Evolutionary conservation across 2,888 invertebrate species (phyloP), one percentile per base, ranked within the genome.

Genomic region (Selenia dentaria): DNA sequence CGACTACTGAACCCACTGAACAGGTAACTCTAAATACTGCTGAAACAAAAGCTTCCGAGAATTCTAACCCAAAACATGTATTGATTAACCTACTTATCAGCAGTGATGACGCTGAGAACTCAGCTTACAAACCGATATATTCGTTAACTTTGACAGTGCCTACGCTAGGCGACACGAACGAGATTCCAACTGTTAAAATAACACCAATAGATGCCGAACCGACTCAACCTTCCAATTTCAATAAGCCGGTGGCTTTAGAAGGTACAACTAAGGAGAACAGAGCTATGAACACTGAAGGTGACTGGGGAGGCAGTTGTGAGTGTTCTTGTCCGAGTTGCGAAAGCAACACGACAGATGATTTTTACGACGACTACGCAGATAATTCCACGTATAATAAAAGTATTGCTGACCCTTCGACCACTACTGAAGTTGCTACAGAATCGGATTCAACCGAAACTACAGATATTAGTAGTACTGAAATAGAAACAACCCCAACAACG

Each of bases 111-210:
- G 75, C 80, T 28, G 79, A 80, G 52, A 82, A 73, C 56, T 76
- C 81, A 48, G 71, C 77, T 57, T 90, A 92, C 64, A 93, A 93
- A 68, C 93, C 94, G 33, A 91, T 96, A 54, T 96, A 96, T 84
- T 94, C 96, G 24, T 87, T 96, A 60, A 96, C 96, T 66, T 93
- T 96, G 48, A 95, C 95, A 51, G 94, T 97, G 42, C 96, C 96
- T 6, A 94, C 94, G 39, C 88, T 92, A 60, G 91, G 91, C 22
- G 87, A 91, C 64, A 65, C 77, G 14, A 87, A 84, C 65, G 85
- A 88, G 64, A 79, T 91, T 39, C 92, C 93, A 43, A 90, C 86
- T 46, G 85, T 93, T 52, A 92, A 92, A 81, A 91, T 93, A 50
- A 91, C 89, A 35, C 91, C 92, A 12, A 78, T 90, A 58, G 83